Percentiles rank a stretch among this genome's conserved stretches.
phyloP scores from a whole-genome alignment of 1,140 invertebrate species.

The Apis dorsata region DNA sequence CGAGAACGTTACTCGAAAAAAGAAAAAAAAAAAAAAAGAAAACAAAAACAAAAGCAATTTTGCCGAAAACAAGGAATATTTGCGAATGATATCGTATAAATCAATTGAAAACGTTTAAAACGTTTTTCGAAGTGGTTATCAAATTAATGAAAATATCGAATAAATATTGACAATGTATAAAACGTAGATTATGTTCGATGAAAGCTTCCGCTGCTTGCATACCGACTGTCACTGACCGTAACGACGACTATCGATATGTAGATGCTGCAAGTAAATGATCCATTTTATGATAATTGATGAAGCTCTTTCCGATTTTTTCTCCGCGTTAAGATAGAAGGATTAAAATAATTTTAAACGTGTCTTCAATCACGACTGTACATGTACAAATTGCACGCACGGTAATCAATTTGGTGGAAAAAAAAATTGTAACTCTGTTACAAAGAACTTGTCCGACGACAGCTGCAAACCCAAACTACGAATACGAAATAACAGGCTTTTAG shows the following conservation, averaged over 20 bases:
- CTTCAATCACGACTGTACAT: no score
- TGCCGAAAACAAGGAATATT: background rate
- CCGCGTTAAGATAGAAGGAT: no score
- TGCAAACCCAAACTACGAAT: constrained; percentile 7
- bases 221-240: background rate
- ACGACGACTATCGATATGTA: background rate
- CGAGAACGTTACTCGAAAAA: background rate
- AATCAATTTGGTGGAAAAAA: background rate
- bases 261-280: background rate
- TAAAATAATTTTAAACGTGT: no score
- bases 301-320: no score
- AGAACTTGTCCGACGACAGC: constrained; percentile 35
- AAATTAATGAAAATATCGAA: background rate
- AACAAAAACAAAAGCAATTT: background rate
- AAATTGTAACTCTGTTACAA: background rate
- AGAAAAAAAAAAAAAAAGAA: background rate
- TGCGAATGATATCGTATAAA: background rate
- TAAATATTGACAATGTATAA: background rate
- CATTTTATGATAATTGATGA: no score
- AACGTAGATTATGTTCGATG: background rate
- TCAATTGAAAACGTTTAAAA: background rate
- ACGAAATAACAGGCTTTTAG: constrained; percentile 29
- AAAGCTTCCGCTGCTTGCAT: background rate
- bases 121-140: background rate
- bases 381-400: no score